Conservation (phyloP, 2,888 invertebrate species). For the Eremobia ochroleuca region DNA sequence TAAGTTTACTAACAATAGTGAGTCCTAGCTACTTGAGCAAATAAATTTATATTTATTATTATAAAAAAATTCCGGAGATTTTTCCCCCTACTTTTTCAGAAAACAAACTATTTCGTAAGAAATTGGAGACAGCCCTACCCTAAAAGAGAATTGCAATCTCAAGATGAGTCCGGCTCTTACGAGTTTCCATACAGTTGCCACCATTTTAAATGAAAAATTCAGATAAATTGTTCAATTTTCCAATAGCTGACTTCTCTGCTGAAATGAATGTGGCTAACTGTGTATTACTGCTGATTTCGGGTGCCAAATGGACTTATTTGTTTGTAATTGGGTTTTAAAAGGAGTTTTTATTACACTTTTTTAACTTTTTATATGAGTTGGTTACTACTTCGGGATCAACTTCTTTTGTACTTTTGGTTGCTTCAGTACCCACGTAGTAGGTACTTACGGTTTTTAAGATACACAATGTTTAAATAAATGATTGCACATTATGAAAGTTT, state of each 20-base stretch:
- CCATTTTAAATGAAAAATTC: slow-evolving; percentile 74
- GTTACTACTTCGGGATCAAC: not conserved
- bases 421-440: not conserved
- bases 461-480: not conserved
- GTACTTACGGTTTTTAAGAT: not conserved
- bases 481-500: not conserved
- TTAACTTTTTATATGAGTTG: not conserved
- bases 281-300: slow-evolving; percentile 16
- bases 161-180: slow-evolving; percentile 79
- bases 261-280: slow-evolving; percentile 39
- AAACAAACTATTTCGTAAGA: not conserved
- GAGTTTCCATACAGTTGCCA: slow-evolving; percentile 74
- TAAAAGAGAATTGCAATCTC: slow-evolving; percentile 79
- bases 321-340: not conserved
- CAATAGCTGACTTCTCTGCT: slow-evolving; percentile 54
- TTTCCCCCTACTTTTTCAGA: not conserved
- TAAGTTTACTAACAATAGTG: too few relatives aligned
- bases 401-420: not conserved
- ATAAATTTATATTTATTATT: too few relatives aligned
- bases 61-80: too few relatives aligned
- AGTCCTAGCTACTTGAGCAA: too few relatives aligned
- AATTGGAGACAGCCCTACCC: slow-evolving; percentile 73
- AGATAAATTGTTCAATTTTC: slow-evolving; percentile 76
- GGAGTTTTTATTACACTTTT: not conserved
- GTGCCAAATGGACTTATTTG: slow-evolving; percentile 15